Evolutionary conservation across 2,888 invertebrate genomes (phyloP), one percentile per base, ranked within the genome.

Genomic region (Chelonus formosanus): DNA sequence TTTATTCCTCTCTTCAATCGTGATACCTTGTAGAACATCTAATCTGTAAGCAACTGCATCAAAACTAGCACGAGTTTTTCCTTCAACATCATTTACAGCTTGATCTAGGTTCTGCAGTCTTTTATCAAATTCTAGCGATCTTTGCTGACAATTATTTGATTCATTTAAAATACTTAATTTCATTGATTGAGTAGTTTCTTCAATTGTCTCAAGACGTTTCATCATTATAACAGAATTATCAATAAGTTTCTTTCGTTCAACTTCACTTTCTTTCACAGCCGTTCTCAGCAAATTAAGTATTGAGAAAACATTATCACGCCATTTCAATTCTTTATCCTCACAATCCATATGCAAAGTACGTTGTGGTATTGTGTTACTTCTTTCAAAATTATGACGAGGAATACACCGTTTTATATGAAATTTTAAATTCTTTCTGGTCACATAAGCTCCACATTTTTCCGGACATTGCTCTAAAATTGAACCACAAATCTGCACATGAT

Each of bases 381-480:
- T 35, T 1, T 52, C 52, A 5, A 31, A 8, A 6, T 59, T 44
- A 10, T 56, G 48, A 35, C 44, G 45, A 7, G 34, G 63, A 3
- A 58, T 43, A 50, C 76, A 75, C 6, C 86, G 85, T 65, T 82
- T 84, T 45, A 84, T 74, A 73, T 92, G 92, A 0, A 86, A 85
- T 0, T 87, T 86, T 79, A 88, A 86, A 70, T 89, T 88, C 65
- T 88, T 88, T 71, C 92, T 85, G 67, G 90, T 89, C 35, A 92
- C 86, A 85, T 91, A 92, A 3, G 89, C 89, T 0, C 90, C 90
- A 73, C 92, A 92, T 56, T 89, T 87, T 73, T 90, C 86, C 0
- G 89, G 89, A 63, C 92, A 92, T 76, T 91, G 89, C 77, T 91
- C 90, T 73, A 92, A 80, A 6, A 92, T 91, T 67, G 90, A 90